A percentile compares a stretch with the other conserved stretches of the same genome.
Evolutionary conservation across 2,797 vertebrate species (phyloP).

Genomic region (Coregonus ussuriensis): DNA sequence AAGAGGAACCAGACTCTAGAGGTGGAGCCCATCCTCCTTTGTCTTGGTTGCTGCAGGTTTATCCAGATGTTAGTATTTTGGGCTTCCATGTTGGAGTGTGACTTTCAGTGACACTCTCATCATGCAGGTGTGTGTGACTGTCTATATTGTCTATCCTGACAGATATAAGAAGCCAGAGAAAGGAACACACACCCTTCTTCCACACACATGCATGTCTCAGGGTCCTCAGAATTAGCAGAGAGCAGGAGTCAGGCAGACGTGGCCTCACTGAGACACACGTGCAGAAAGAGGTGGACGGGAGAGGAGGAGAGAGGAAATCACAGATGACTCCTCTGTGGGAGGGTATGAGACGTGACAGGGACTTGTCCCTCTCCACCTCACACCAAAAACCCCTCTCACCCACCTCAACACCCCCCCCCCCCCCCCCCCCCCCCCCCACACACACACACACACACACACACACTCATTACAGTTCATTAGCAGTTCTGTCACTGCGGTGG

Average conservation of each 20-base stretch:
- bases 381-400: background rate
- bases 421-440: too few relatives aligned
- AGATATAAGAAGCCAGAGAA: background rate
- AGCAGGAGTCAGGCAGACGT: slow-evolving; percentile 41
- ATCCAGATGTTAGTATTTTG: too few relatives aligned
- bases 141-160: background rate
- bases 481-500: slow-evolving; percentile 46
- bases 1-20: too few relatives aligned
- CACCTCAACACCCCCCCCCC: slow-evolving; percentile 6
- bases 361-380: background rate
- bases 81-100: background rate
- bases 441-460: slow-evolving; percentile 8
- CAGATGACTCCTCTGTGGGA: background rate
- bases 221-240: slow-evolving; percentile 56
- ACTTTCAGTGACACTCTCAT: background rate
- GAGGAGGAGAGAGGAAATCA: slow-evolving; percentile 45
- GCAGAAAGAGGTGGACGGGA: slow-evolving; percentile 22
- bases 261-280: slow-evolving; percentile 20
- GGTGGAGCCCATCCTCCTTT: too few relatives aligned
- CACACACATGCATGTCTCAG: slow-evolving; percentile 39
- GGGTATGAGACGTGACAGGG: background rate
- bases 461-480: slow-evolving; percentile 62
- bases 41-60: too few relatives aligned
- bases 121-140: background rate
- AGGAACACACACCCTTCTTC: background rate